Evolutionary conservation across 2,888 invertebrate genomes (phyloP).

Genomic region (Zele albiditarsus): DNA sequence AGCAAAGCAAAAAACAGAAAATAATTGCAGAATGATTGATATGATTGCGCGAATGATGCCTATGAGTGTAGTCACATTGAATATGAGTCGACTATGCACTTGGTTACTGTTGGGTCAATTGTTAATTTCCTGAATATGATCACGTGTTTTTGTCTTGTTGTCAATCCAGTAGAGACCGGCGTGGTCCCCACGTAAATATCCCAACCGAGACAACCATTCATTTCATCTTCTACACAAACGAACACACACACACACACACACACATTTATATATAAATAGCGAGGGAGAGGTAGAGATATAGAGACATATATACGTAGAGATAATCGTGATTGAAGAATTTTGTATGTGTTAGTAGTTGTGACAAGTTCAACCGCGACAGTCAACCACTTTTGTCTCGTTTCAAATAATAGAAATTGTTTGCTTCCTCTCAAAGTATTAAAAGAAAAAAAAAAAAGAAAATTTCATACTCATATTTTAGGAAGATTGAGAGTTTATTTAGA

Average conservation of each 20-base stretch:
- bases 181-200: constrained; percentile 24
- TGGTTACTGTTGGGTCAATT: constrained; percentile 53
- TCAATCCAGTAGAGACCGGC: neutral
- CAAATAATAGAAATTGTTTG: constrained; percentile 57
- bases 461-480: too few relatives aligned
- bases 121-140: constrained; percentile 55
- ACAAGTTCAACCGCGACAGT: constrained; percentile 6
- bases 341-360: neutral
- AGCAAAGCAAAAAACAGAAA: neutral
- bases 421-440: constrained; percentile 50
- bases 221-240: constrained; percentile 2
- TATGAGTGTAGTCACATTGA: constrained; percentile 17
- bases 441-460: too few relatives aligned
- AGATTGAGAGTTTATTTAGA: too few relatives aligned
- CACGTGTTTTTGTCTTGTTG: constrained; percentile 25
- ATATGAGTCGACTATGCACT: constrained; percentile 24
- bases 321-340: neutral
- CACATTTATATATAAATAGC: neutral
- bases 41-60: neutral
- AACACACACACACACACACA: neutral
- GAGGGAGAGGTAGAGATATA: neutral
- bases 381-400: constrained; percentile 48
- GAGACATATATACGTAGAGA: neutral
- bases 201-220: neutral
- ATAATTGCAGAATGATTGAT: neutral